Evolutionary conservation across 2,113 vertebrate genomes (phyloP).

Genomic region (Phodopus roborovskii): DNA sequence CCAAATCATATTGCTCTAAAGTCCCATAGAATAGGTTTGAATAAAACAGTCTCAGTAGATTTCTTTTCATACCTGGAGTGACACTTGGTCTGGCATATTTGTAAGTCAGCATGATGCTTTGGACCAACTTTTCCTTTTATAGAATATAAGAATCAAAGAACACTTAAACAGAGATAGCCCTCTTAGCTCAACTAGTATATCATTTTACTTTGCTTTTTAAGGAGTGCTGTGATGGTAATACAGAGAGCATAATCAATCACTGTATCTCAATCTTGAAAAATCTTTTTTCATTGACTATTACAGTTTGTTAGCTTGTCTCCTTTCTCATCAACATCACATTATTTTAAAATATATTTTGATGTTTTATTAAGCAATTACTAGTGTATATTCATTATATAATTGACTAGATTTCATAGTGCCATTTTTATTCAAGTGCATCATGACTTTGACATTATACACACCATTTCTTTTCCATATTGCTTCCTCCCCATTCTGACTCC

Average conservation of each 20-base stretch:
- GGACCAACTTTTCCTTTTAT: neutral
- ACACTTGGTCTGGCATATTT: neutral
- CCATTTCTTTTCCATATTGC: neutral
- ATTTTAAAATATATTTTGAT: neutral
- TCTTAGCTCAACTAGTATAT: neutral
- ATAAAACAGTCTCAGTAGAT: neutral
- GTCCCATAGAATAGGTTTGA: too few species aligned
- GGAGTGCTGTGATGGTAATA: neutral
- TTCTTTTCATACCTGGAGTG: neutral
- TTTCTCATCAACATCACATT: neutral
- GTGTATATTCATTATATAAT: neutral
- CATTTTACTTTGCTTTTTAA: neutral
- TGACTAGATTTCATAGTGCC: neutral
- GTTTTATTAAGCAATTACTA: neutral
- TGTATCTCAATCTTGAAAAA: neutral
- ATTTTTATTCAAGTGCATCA: neutral
- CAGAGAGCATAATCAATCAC: neutral
- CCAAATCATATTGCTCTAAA: neutral
- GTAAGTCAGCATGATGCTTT: neutral
- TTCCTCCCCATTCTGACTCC: neutral
- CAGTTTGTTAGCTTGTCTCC: neutral
- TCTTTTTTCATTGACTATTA: neutral
- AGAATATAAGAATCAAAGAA: neutral
- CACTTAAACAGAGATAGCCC: neutral
- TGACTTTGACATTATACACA: neutral